phyloP scores from a whole-genome alignment of 2,888 invertebrate species.

The Platerodrilus igneus region DNA sequence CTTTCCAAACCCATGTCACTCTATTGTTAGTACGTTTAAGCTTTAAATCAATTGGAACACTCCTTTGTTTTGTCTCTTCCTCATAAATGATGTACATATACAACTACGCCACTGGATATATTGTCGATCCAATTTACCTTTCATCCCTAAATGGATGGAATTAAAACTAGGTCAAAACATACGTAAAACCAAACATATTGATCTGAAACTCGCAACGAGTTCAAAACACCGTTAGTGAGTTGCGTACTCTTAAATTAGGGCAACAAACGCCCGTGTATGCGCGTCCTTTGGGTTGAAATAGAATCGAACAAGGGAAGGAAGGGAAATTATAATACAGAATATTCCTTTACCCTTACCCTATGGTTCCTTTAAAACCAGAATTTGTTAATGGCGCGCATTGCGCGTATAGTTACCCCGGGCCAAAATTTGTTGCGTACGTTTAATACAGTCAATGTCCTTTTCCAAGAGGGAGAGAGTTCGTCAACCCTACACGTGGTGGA shows the following conservation, averaged over 20 bases:
- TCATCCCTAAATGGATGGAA: no score
- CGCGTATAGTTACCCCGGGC: conserved; percentile 23
- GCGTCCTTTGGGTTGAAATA: conserved; percentile 12
- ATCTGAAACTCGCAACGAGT: conserved; percentile 1
- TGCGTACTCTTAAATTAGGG: conserved; percentile 9
- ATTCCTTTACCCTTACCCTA: conserved; percentile 7
- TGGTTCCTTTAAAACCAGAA: conserved; percentile 17
- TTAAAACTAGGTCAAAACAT: conserved; percentile 9
- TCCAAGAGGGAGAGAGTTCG: conserved; percentile 21
- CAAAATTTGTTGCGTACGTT: conserved; percentile 25
- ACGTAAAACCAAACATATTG: conserved; percentile 6
- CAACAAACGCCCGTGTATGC: conserved; percentile 5
- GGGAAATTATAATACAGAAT: conserved; percentile 2
- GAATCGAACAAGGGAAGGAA: no score
- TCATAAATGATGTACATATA: no score
- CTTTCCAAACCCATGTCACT: no score
- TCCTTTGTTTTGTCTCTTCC: no score
- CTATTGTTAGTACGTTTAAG: no score
- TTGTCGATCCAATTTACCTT: no score
- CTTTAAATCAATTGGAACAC: no score
- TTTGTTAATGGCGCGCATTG: conserved; percentile 23
- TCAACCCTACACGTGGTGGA: conserved; percentile 22
- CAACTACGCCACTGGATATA: no score
- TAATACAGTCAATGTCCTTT: conserved; percentile 24
- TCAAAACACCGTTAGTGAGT: background rate